Base-by-base conservation (phyloP, 2,797 vertebrate genomes). In the Erethizon dorsatum region DNA sequence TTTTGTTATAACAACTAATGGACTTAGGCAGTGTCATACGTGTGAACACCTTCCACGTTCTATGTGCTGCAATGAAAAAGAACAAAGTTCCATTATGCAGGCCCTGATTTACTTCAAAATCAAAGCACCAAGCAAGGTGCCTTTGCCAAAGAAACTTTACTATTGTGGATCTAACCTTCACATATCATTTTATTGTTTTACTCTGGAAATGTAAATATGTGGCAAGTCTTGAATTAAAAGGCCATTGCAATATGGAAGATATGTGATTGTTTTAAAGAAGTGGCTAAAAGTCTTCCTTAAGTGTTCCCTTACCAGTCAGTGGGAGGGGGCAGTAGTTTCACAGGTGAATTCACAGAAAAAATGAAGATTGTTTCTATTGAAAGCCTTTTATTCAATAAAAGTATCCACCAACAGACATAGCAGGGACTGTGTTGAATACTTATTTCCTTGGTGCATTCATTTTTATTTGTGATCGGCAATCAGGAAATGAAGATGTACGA, bases 361-460 rank as follows among this genome's bases (percentile, higher is more conserved):
- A 24, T 17, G 52, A 78, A 88, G 5, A 37, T 10, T 45, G 22
- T 65, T 54, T 24, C 33, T 59, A 80, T 17, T 82, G 69, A 91
- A 89, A 24, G 69, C 65, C 37, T 52, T 85, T n/a, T 56, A 12
- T 78, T 37, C 33, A 88, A 7, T 26, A 26, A 75, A 78, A 57
- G 31, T 18, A 31, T 56, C n/a, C 33, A 65, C n/a, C 18, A 69
- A 31, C 18, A 12, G 17, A 26, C 83, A 79, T 37, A 88, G 71
- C 50, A 73, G 8, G 15, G n/a, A 80, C 13, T 80, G 15, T 65
- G 54, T 10, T 79, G 54, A 88, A 83, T 33, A 83, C 13, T 89
- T 54, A 88, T 45, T 90, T 95, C n/a, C 33, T 94, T 87, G 41
- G 65, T 69, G 69, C 83, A 88, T 88, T 84, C 85, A 84, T 79